These are phyloP conservation scores for Pleuronectes platessa DNA, from an alignment of 2,113 vertebrate genomes.

Conservation along the genomic window DNA sequence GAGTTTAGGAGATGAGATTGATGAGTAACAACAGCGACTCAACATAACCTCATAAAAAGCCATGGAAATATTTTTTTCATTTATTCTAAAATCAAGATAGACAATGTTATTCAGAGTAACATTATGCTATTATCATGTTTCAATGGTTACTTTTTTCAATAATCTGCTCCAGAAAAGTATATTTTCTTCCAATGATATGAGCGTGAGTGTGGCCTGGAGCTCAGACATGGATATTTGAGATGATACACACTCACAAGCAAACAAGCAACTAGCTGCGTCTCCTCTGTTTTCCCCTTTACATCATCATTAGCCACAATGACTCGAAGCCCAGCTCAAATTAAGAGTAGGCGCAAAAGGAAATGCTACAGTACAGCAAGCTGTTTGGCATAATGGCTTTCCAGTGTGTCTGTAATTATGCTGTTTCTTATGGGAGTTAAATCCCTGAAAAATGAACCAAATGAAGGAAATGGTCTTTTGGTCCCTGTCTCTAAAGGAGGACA, in stretches of 20 bases:
- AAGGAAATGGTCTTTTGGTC: conserved; percentile 26
- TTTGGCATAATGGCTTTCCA: conserved; percentile 57
- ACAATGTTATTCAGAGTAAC: too few species aligned
- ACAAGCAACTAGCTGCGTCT: conserved; percentile 8
- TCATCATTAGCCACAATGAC: conserved; percentile 62
- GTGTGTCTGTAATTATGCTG: conserved; percentile 58
- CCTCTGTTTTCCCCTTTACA: conserved; percentile 34
- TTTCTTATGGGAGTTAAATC: conserved; percentile 49
- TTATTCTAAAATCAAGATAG: too few species aligned
- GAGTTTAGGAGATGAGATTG: too few species aligned
- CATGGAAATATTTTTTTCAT: too few species aligned
- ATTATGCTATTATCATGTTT: neutral
- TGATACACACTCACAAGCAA: neutral
- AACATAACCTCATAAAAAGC: too few species aligned
- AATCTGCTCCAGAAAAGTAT: neutral
- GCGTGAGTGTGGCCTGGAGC: neutral
- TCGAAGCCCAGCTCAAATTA: conserved; percentile 57
- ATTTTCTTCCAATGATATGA: neutral
- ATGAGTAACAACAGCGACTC: too few species aligned
- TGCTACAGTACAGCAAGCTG: conserved; percentile 33
- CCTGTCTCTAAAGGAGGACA: conserved; percentile 25
- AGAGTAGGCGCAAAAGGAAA: conserved; percentile 31
- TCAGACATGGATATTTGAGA: conserved; percentile 19
- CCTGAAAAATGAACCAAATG: conserved; percentile 35
- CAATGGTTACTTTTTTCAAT: neutral